Base-by-base conservation (phyloP, 2,797 vertebrate genomes). In the Gorsachius magnificus region DNA sequence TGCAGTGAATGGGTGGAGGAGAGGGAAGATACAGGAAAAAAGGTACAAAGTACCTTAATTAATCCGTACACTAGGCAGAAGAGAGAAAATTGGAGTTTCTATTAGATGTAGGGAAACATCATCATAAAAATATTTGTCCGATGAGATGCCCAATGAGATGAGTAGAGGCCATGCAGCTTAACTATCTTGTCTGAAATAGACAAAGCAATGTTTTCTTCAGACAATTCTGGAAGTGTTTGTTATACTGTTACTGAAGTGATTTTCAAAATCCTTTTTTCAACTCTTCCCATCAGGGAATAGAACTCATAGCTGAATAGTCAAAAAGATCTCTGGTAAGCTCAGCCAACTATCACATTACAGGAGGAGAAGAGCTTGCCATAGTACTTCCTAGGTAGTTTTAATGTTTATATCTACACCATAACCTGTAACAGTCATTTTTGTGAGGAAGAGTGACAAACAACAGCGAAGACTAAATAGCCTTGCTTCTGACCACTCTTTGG, bases 1-100 rank as follows among this genome's bases (percentile, higher is more conserved):
- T 64, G 48, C 77, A 84, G 45, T 92, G 71, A 89, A 93, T 66
- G 93, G 92, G 95, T 88, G 84, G 84, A 96, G 79, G 92, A 94
- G 91, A 95, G 95, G 93, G 58, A 93, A 92, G 86, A 80, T 93
- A 48, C 11, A 84, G 64, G 13, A 74, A 41, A 70, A 71, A 87
- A 71, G 45, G 51, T 87, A 83, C 79, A 48, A 43, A 35, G 58
- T 93, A 43, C 46, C 51, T 92, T 85, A 58, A 56, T 90, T 70
- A 36, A 36, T 66, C 36, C 53, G 36, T 58, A 22, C 61, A 14
- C 18, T 60, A 70, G 58, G 25, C 45, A 76, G 69, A 83, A 85
- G 38, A 69, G 28, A 71, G 57, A 80, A 60, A 60, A 18, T 28
- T 78, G 57, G 38, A 65, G 31, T 92, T 87, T 83, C 72, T 91